These are phyloP conservation scores for Chrysomallon squamiferum DNA, from an alignment of 1,140 invertebrate species.

Conservation along the genomic window DNA sequence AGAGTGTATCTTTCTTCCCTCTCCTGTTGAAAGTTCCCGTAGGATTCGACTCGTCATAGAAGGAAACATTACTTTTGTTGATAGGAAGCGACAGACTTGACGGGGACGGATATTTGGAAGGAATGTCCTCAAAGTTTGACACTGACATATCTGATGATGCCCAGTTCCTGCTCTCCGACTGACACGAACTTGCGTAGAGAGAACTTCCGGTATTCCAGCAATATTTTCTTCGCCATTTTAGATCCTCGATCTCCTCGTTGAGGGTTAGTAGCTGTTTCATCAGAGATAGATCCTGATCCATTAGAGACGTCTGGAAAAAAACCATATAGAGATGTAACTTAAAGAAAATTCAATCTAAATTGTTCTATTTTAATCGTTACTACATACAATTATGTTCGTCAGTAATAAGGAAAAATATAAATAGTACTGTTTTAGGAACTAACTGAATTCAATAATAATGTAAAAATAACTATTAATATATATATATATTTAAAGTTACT, in stretches of 20 bases:
- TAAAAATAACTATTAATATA: no score
- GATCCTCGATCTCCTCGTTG: slow-evolving; percentile 50
- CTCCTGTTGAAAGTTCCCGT: slow-evolving; percentile 22
- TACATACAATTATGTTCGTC: no score
- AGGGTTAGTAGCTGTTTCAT: slow-evolving; percentile 51
- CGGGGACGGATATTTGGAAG: slow-evolving; percentile 22
- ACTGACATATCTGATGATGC: slow-evolving; percentile 26
- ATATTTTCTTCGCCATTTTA: slow-evolving; percentile 43
- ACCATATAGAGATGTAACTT: no score
- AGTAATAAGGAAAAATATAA: no score
- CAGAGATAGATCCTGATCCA: slow-evolving; percentile 49
- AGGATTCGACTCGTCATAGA: slow-evolving; percentile 25
- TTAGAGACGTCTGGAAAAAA: slow-evolving; percentile 37
- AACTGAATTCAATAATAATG: no score
- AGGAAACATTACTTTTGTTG: slow-evolving; percentile 3
- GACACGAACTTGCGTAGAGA: slow-evolving; percentile 12
- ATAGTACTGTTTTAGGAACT: no score
- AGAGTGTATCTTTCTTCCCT: neutral
- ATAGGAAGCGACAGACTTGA: slow-evolving; percentile 24
- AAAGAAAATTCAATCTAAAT: no score
- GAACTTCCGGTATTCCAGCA: slow-evolving; percentile 23
- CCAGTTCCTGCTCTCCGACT: slow-evolving; percentile 24
- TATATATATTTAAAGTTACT: no score
- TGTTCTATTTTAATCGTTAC: no score
- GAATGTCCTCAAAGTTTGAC: slow-evolving; percentile 6